Evolutionary conservation across 2,888 invertebrate species (phyloP).

Genomic region (Gonocerus acuteangulatus): DNA sequence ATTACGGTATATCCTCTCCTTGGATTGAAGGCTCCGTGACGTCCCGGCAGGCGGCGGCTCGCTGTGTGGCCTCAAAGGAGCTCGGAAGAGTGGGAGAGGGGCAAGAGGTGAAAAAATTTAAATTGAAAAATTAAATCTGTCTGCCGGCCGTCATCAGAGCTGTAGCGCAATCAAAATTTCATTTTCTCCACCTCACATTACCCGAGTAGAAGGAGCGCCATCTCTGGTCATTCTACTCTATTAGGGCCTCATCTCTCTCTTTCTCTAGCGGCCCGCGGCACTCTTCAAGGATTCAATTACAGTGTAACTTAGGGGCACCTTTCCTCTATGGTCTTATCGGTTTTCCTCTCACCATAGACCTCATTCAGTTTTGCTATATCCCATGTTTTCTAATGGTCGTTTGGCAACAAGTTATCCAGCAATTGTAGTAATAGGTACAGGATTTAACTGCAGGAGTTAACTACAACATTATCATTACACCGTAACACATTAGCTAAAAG

Average conservation of each 20-base stretch:
- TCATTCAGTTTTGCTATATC: too few species aligned
- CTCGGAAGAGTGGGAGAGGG: background rate
- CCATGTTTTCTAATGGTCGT: too few species aligned
- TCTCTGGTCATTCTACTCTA: background rate
- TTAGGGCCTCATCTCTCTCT: background rate
- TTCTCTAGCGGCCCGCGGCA: background rate
- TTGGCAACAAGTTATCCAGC: too few species aligned
- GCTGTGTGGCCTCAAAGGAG: background rate
- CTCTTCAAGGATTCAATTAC: background rate
- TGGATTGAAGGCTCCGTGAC: background rate
- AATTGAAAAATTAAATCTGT: constrained; percentile 24
- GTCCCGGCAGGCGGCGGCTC: background rate
- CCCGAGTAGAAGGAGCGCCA: background rate
- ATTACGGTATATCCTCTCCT: too few species aligned
- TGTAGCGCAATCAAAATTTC: constrained; percentile 32
- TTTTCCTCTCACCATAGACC: too few species aligned
- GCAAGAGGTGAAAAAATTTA: constrained; percentile 17
- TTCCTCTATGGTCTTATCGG: too few species aligned
- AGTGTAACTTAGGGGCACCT: background rate
- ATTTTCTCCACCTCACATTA: constrained; percentile 19
- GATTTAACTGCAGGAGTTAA: too few species aligned
- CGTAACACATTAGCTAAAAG: too few species aligned
- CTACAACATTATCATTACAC: too few species aligned
- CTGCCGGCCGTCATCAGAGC: constrained; percentile 11
- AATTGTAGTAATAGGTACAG: too few species aligned